Conservation (phyloP, 2,888 invertebrate species). For the Pyrgus malvae region DNA sequence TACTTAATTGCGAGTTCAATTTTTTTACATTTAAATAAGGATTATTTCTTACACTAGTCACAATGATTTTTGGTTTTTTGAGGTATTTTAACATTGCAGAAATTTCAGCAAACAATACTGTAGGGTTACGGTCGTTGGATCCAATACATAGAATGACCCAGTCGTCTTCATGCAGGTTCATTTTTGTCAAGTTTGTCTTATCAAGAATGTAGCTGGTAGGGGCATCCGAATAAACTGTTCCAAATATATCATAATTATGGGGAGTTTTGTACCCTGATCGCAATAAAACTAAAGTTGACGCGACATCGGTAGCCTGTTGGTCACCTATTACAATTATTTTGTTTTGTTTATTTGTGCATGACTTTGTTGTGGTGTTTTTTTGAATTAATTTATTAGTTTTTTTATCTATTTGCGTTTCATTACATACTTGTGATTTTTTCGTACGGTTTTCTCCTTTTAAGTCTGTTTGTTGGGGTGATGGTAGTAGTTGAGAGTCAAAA, state of each 20-base stretch:
- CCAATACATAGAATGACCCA: neutral
- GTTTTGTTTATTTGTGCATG: neutral
- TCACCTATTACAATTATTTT: neutral
- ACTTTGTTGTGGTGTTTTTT: neutral
- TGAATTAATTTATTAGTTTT: neutral
- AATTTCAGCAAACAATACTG: neutral
- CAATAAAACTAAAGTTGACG: neutral
- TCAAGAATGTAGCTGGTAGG: neutral
- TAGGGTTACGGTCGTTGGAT: neutral
- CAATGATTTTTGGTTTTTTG: neutral
- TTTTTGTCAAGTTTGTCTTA: neutral
- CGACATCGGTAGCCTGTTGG: neutral
- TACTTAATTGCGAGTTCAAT: neutral
- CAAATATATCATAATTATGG: neutral
- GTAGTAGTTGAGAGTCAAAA: too few relatives aligned
- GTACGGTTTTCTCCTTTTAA: neutral
- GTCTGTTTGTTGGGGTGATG: neutral
- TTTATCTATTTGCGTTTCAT: neutral
- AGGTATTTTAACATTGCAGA: neutral
- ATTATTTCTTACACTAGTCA: neutral
- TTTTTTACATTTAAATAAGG: neutral
- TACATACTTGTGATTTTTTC: neutral
- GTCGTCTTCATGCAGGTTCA: neutral
- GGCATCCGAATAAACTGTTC: neutral
- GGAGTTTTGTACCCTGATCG: neutral